Conservation (phyloP, 1,140 invertebrate genomes). For the Halotydeus destructor region DNA sequence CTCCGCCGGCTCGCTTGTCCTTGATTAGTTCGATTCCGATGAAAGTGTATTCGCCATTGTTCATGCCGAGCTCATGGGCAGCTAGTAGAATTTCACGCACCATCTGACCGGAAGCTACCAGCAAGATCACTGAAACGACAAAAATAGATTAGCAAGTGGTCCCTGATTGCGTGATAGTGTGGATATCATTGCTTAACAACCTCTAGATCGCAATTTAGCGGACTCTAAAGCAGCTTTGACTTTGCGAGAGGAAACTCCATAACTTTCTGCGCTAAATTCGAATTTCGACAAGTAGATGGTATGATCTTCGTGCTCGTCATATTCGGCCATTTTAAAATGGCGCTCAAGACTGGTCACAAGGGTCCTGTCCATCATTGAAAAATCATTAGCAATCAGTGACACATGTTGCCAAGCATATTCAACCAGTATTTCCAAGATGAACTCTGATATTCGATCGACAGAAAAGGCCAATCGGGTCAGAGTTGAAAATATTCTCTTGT, state of each 20-base stretch:
- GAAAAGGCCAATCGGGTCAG: constrained; percentile 58
- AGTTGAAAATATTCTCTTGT: constrained; percentile 63
- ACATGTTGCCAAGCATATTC: constrained; percentile 63
- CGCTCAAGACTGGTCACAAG: constrained; percentile 2
- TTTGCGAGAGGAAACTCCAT: too few species aligned
- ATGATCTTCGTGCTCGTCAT: too few species aligned
- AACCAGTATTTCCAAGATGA: constrained; percentile 32
- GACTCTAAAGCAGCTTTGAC: too few species aligned
- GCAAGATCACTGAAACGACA: constrained; percentile 7
- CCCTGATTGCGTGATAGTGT: too few species aligned
- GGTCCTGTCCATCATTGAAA: neutral
- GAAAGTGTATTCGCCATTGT: constrained; percentile 13
- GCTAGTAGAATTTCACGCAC: constrained; percentile 10
- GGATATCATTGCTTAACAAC: neutral
- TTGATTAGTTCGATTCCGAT: constrained; percentile 12
- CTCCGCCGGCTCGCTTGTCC: neutral
- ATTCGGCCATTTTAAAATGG: constrained; percentile 8
- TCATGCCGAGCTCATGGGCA: constrained; percentile 13
- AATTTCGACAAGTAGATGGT: too few species aligned
- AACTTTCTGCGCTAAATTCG: too few species aligned
- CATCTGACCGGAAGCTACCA: constrained; percentile 4
- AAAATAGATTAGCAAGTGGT: neutral
- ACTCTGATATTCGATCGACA: constrained; percentile 49
- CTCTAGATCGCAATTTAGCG: too few species aligned
- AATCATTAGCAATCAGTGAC: constrained; percentile 51